A percentile compares a stretch with the other conserved stretches of the same genome.
Evolutionary conservation across 2,888 invertebrate genomes (phyloP).

Genomic region (Eudemis profundana): DNA sequence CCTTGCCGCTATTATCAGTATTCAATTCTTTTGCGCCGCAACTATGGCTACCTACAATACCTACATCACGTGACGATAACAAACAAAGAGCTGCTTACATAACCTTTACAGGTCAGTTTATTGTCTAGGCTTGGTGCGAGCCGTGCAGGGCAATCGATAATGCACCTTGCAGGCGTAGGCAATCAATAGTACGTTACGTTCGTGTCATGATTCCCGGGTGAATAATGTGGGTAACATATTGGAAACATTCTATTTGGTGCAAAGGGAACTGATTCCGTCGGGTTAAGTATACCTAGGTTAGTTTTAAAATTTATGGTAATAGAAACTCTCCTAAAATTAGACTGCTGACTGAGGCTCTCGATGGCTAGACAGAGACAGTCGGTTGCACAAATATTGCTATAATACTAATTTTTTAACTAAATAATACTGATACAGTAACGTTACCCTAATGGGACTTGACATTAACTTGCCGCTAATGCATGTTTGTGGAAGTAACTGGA

Average conservation of each 20-base stretch:
- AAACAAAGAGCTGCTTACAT: conserved; percentile 29
- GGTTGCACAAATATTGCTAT: too few relatives aligned
- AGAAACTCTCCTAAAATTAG: too few relatives aligned
- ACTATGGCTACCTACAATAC: conserved; percentile 17
- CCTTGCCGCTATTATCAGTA: conserved; percentile 54
- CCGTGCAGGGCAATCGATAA: conserved; percentile 19
- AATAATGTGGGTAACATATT: too few relatives aligned
- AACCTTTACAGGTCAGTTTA: conserved; percentile 13
- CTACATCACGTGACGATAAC: conserved; percentile 27
- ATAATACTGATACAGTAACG: too few relatives aligned
- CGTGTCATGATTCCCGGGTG: neutral
- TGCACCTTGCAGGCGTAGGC: neutral
- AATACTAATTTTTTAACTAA: too few relatives aligned
- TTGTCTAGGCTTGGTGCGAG: neutral
- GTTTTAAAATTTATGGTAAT: too few relatives aligned
- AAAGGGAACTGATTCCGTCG: neutral
- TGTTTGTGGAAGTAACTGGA: too few relatives aligned
- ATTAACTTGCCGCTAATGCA: too few relatives aligned
- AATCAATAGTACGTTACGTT: conserved; percentile 8
- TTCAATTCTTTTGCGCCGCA: conserved; percentile 55
- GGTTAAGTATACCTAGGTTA: too few relatives aligned
- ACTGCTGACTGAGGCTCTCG: too few relatives aligned
- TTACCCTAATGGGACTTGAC: too few relatives aligned
- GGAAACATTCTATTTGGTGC: neutral
- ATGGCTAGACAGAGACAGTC: too few relatives aligned